A percentile compares a stretch with the other conserved stretches of the same genome.
These are phyloP conservation scores for Manduca sexta DNA, from an alignment of 1,140 invertebrate species.

Conservation along the genomic window DNA sequence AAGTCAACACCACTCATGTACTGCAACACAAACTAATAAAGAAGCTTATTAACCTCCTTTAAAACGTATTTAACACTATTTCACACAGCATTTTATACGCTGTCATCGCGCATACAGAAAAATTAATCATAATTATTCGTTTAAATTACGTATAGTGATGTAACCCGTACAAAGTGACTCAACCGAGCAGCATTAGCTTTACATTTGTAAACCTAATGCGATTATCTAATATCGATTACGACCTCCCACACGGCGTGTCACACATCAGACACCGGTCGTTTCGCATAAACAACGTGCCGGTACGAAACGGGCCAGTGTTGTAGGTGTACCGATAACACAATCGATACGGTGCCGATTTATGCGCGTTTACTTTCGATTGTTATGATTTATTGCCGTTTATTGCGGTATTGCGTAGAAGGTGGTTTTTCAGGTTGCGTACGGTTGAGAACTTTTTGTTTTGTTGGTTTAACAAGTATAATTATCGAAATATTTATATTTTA, in stretches of 20 bases:
- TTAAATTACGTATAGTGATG: not conserved
- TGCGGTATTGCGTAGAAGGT: too few relatives aligned
- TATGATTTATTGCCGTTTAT: not conserved
- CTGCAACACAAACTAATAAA: too few relatives aligned
- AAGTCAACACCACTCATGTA: too few relatives aligned
- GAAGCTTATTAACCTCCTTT: too few relatives aligned
- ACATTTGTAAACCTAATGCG: slow-evolving; percentile 47
- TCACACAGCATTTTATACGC: too few relatives aligned
- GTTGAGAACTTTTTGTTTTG: too few relatives aligned
- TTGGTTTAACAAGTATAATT: too few relatives aligned
- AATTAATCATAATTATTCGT: too few relatives aligned
- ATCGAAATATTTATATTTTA: too few relatives aligned
- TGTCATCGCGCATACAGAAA: too few relatives aligned
- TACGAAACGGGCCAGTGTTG: slow-evolving; percentile 10
- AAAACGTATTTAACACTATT: too few relatives aligned
- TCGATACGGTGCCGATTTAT: slow-evolving; percentile 14
- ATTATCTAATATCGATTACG: slow-evolving; percentile 57
- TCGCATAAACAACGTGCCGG: slow-evolving; percentile 1
- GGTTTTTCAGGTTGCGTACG: too few relatives aligned
- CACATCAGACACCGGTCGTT: slow-evolving; percentile 30
- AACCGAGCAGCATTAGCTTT: slow-evolving; percentile 24
- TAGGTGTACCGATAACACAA: slow-evolving; percentile 26
- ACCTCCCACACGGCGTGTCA: slow-evolving; percentile 45
- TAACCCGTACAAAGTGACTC: slow-evolving; percentile 15
- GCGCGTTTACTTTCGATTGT: slow-evolving; percentile 8